Evolutionary conservation across 1,140 invertebrate species (phyloP).

Genomic region (Pseudomyrmex dendroicus): DNA sequence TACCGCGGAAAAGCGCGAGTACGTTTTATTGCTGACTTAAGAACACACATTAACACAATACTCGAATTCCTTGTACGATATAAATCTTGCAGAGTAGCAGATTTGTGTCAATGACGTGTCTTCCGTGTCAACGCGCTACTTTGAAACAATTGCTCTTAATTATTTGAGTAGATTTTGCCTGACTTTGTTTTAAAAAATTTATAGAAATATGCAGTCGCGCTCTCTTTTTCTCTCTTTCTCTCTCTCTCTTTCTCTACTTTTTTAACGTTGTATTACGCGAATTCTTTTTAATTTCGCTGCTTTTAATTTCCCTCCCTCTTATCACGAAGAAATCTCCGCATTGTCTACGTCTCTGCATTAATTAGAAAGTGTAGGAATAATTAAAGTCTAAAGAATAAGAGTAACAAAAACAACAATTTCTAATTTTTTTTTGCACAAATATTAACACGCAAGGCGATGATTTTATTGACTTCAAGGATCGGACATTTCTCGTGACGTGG

Average conservation of each 20-base stretch:
- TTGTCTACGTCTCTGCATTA: not conserved
- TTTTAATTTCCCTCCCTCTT: not conserved
- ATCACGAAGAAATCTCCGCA: not conserved
- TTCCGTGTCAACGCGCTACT: too few species aligned
- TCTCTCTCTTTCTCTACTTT: too few species aligned
- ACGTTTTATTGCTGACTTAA: conserved; percentile 31
- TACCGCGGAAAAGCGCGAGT: not conserved
- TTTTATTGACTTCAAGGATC: not conserved
- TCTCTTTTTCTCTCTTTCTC: too few species aligned
- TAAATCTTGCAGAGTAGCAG: too few species aligned
- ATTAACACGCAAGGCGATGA: not conserved
- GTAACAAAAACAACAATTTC: not conserved
- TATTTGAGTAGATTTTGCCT: not conserved
- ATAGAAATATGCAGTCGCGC: too few species aligned
- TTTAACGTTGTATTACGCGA: too few species aligned
- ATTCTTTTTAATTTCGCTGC: too few species aligned
- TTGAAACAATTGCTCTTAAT: not conserved
- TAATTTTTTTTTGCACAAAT: not conserved
- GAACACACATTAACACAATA: not conserved
- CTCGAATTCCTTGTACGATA: not conserved
- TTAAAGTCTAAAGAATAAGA: too few species aligned
- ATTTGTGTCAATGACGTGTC: too few species aligned
- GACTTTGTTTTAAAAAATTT: not conserved
- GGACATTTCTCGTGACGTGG: not conserved
- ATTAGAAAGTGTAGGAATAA: too few species aligned